Conservation (phyloP, 2,113 vertebrate genomes). For the Maccullochella peelii region DNA sequence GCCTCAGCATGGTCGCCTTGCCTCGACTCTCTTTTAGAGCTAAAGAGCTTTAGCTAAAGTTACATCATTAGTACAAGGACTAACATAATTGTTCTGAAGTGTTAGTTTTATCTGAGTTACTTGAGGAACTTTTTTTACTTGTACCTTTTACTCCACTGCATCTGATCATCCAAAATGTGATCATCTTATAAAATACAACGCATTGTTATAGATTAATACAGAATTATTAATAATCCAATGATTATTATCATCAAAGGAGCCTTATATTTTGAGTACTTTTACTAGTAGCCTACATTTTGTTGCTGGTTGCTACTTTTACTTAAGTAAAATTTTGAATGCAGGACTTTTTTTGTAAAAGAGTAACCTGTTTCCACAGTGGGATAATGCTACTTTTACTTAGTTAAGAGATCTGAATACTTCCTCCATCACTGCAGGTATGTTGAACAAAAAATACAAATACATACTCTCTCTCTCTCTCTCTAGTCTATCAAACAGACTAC, state of each 20-base stretch:
- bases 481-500: no score
- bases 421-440: background rate
- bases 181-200: background rate
- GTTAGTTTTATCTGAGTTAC: background rate
- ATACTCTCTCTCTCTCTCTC: no score
- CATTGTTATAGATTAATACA: background rate
- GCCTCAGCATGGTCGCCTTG: no score
- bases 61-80: background rate
- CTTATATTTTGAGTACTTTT: background rate
- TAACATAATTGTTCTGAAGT: background rate
- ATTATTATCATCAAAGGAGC: background rate
- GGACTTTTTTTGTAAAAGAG: background rate
- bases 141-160: no score
- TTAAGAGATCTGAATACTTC: background rate
- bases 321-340: background rate
- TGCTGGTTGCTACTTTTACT: background rate
- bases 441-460: background rate
- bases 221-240: background rate
- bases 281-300: background rate
- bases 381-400: no score
- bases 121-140: no score
- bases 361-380: no score
- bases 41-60: no score
- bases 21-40: no score
- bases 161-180: no score